phyloP scores from a whole-genome alignment of 2,797 vertebrate species.

The Simalia tracyae region DNA sequence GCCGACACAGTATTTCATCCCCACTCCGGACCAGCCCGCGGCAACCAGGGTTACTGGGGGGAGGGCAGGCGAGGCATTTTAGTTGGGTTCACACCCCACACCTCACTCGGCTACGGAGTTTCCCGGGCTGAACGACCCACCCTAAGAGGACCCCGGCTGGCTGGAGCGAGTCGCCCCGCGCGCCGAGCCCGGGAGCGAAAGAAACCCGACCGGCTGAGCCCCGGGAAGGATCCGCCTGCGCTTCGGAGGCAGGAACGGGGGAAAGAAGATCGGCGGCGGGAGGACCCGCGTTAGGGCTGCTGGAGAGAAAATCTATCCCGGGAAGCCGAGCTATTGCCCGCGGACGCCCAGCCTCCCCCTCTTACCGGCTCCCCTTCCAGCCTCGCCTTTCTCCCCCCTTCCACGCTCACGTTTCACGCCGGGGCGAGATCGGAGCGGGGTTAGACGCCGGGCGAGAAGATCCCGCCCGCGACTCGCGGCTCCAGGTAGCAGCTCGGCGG shows the following conservation, averaged over 20 bases:
- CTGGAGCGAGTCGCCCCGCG: neutral
- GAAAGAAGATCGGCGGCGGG: rapidly evolving
- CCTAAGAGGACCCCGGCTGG: neutral
- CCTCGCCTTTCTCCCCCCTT: neutral
- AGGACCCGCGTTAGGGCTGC: neutral
- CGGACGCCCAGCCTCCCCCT: neutral
- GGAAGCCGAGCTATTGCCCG: neutral
- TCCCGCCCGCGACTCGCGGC: neutral
- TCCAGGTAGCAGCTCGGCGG: neutral
- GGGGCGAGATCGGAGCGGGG: neutral
- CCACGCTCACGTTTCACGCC: too few relatives aligned
- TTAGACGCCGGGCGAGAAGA: neutral
- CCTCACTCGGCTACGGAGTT: neutral
- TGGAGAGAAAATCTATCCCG: neutral
- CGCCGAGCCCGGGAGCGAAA: neutral
- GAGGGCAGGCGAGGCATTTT: too few relatives aligned
- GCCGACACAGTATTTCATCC: neutral
- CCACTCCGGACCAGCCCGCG: neutral
- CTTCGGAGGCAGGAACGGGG: too few relatives aligned
- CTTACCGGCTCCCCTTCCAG: too few relatives aligned
- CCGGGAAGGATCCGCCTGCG: neutral
- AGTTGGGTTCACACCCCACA: neutral
- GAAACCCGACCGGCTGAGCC: neutral
- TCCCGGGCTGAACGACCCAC: neutral
- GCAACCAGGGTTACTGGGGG: neutral